Evolutionary conservation across 2,797 vertebrate species (phyloP).

Genomic region (Sebastes jordani): DNA sequence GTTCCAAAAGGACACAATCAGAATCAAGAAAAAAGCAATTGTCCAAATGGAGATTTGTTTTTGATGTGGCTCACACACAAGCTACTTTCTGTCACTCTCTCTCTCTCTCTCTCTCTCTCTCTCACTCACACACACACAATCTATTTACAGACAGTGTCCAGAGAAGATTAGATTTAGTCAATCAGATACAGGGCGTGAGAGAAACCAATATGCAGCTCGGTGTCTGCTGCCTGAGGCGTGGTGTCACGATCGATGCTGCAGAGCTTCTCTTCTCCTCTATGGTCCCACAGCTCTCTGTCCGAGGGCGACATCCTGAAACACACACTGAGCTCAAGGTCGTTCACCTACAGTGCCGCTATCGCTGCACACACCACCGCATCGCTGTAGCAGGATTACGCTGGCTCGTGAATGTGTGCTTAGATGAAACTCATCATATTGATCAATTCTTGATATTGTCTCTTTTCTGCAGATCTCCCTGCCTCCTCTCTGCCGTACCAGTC

Average conservation of each 20-base stretch:
- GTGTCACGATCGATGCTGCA: slow-evolving; percentile 36
- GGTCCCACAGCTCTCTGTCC: slow-evolving; percentile 14
- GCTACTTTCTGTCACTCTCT: not conserved
- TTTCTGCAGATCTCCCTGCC: slow-evolving; percentile 77
- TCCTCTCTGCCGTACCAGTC: slow-evolving; percentile 79
- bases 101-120: not conserved
- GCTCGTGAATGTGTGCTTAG: not conserved
- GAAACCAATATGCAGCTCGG: slow-evolving; percentile 35
- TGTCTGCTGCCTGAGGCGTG: slow-evolving; percentile 37
- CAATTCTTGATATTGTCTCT: slow-evolving; percentile 20
- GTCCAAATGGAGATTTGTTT: not conserved
- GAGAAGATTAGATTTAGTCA: slow-evolving; percentile 37
- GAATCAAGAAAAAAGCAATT: not conserved
- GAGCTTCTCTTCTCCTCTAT: slow-evolving; percentile 29
- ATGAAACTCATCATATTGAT: slow-evolving; percentile 9
- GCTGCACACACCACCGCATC: slow-evolving; percentile 5
- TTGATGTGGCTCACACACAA: not conserved
- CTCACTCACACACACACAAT: not conserved
- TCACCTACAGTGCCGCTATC: not conserved
- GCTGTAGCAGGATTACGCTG: not conserved
- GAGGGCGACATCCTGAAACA: slow-evolving; percentile 14
- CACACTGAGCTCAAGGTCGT: slow-evolving; percentile 61
- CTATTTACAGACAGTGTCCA: slow-evolving; percentile 23
- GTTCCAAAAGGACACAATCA: not conserved
- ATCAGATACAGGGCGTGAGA: slow-evolving; percentile 30